Evolutionary conservation across 2,113 vertebrate genomes (phyloP), one percentile per base, ranked within the genome.

Genomic region (Pica pica): DNA sequence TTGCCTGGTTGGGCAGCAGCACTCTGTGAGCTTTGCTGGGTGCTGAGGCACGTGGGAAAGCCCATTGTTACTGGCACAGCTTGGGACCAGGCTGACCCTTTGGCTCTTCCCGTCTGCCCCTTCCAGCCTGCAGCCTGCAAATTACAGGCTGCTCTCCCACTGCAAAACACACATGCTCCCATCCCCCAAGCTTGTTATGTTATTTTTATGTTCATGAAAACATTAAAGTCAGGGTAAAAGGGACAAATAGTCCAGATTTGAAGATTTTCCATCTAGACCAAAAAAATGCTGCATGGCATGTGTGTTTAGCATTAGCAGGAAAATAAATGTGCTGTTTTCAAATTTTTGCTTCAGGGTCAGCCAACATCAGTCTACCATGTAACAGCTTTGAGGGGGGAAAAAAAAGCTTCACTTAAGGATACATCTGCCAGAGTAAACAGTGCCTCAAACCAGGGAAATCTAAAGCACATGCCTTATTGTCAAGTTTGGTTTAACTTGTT

Each of bases 381-480:
- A 97, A 97, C 93, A 96, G 96, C 95, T 97, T 96, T 95, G 90
- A 92, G 85, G 67, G 53, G 90, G 95, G 87, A 77, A 96, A 94
- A 94, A 95, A 96, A 96, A 96, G 80, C 85, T 96, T 93, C 95
- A 87, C 94, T 95, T 97, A 80, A 96, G 87, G 92, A 97, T 93
- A 89, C 87, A 63, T 47, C 93, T 97, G 97, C 97, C 98, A 98
- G 96, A 97, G 95, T 98, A 98, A 98, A 98, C 97, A 97, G 93
- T 95, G 94, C 93, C 75, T 92, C 96, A 95, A 97, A 98, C 94
- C 96, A 96, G 97, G 94, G 71, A 98, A 97, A 98, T 97, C 94
- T 95, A 98, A 98, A 98, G 97, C 96, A 97, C 96, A 97, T 98
- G 97, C 95, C 60, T 97, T 97, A 97, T 97, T 97, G 96, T 98